Evolutionary conservation across 2,113 vertebrate genomes (phyloP).

Genomic region (Daboia siamensis): DNA sequence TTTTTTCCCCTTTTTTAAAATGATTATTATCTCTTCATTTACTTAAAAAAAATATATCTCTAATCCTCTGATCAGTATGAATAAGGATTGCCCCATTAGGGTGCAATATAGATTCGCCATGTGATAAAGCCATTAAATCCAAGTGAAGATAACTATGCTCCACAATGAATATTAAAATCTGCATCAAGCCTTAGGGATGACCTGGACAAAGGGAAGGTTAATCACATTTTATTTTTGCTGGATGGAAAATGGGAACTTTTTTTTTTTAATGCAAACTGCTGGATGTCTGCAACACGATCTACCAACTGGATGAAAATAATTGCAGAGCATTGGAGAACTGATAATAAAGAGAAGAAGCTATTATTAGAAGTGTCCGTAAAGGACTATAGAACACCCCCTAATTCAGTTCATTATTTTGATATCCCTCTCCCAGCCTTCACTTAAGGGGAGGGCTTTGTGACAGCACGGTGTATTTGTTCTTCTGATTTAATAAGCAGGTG

Average conservation of each 20-base stretch:
- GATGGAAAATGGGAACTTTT: conserved; percentile 9
- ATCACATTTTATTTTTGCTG: conserved; percentile 10
- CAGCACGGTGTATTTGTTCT: neutral
- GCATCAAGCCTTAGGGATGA: neutral
- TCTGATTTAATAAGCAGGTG: conserved; percentile 12
- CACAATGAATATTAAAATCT: neutral
- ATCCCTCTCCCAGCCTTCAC: neutral
- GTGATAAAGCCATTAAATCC: neutral
- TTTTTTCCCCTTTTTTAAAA: too few species aligned
- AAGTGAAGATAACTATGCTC: neutral
- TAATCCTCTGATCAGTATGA: too few species aligned
- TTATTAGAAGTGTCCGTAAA: conserved; percentile 36
- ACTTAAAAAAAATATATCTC: too few species aligned
- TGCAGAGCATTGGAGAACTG: conserved; percentile 32
- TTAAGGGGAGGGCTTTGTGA: conserved; percentile 7
- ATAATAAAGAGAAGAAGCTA: neutral
- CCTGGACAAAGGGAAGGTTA: neutral
- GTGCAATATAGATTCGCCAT: too few species aligned
- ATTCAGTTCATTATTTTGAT: neutral
- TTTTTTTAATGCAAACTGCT: neutral
- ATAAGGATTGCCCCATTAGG: too few species aligned
- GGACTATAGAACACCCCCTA: neutral
- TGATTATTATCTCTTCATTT: too few species aligned
- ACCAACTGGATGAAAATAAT: neutral
- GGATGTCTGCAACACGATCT: conserved; percentile 13